phyloP scores from a whole-genome alignment of 2,797 vertebrate genomes.

The Channallabes apus region DNA sequence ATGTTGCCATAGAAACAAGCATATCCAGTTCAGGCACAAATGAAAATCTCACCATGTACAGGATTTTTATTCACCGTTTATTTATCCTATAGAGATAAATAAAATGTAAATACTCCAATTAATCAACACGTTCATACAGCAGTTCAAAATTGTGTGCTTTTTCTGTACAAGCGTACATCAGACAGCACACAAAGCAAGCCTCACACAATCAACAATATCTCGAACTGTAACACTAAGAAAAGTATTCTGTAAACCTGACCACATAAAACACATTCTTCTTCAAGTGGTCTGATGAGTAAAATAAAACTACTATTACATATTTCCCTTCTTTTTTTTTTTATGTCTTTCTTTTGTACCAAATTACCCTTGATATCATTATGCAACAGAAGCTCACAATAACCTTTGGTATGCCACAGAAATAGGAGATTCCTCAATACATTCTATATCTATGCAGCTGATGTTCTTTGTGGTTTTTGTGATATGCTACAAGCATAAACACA shows the following conservation, averaged over 20 bases:
- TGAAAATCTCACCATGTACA: slow-evolving; percentile 27
- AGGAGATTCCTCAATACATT: slow-evolving; percentile 53
- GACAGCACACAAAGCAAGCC: slow-evolving; percentile 60
- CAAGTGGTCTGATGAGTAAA: slow-evolving; percentile 22
- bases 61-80: slow-evolving; percentile 67
- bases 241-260: slow-evolving; percentile 43
- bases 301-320: slow-evolving; percentile 11
- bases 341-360: slow-evolving; percentile 10
- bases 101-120: slow-evolving; percentile 61
- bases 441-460: slow-evolving; percentile 24
- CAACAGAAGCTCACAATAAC: slow-evolving; percentile 23
- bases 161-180: slow-evolving; percentile 64
- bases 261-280: slow-evolving; percentile 57
- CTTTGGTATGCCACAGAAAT: slow-evolving; percentile 47
- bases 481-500: background rate
- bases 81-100: slow-evolving; percentile 72
- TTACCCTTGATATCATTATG: slow-evolving; percentile 15
- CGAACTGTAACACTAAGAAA: slow-evolving; percentile 49
- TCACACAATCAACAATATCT: slow-evolving; percentile 63
- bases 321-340: background rate
- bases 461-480: slow-evolving; percentile 15
- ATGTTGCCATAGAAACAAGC: slow-evolving; percentile 51
- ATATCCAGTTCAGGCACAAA: slow-evolving; percentile 39
- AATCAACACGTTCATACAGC: slow-evolving; percentile 69
- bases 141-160: slow-evolving; percentile 57